Base-by-base conservation (phyloP, 2,888 invertebrate genomes). In the Phyllotreta cruciferae region DNA sequence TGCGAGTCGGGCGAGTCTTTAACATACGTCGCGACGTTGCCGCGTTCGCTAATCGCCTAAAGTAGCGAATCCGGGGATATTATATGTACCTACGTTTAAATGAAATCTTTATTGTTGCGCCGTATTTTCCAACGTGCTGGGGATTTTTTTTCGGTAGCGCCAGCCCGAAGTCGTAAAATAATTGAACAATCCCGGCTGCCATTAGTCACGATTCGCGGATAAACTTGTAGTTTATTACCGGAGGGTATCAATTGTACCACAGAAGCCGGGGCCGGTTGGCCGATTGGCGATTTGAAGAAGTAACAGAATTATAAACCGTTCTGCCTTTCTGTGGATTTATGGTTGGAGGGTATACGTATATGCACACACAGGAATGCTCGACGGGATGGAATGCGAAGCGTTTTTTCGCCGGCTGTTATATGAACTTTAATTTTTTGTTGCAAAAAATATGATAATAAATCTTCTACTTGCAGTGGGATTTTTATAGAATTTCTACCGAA, bases 1-100 rank as follows among this genome's bases (percentile, higher is more conserved):
- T 58, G 14, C 52, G 35, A 37, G 11, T 13, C 37, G 10, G 37
- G 37, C 37, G 38, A 49, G 49, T 10, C 47, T 47, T 47, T 74
- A 76, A 75, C 76, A 76, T 78, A 78, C 74, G 76, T 76, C 50
- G 39, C 58, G 35, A 36, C 36, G 50, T 58, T 58, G 50, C 37
- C 58, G 24, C 34, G 14, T 47, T 24, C 11, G 3, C 4, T 10
- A 10, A 10, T 5, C 10, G 10, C 10, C n/a, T 3, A 4, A 41
- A 41, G 41, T 10, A 41, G 10, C 9, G 10, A 4, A 41, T 24
- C 24, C 24, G 24, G 24, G 24, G 24, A 24, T 3, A 4, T 24
- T 24, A n/a, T n/a, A n/a, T n/a, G n/a, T n/a, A n/a, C n/a, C n/a
- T n/a, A n/a, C 24, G 24, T 24, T 24, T 24, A 24, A 24, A 24